A percentile compares a stretch with the other conserved stretches of the same genome.
Conservation (phyloP, 2,113 vertebrate species). For the Clarias gariepinus region DNA sequence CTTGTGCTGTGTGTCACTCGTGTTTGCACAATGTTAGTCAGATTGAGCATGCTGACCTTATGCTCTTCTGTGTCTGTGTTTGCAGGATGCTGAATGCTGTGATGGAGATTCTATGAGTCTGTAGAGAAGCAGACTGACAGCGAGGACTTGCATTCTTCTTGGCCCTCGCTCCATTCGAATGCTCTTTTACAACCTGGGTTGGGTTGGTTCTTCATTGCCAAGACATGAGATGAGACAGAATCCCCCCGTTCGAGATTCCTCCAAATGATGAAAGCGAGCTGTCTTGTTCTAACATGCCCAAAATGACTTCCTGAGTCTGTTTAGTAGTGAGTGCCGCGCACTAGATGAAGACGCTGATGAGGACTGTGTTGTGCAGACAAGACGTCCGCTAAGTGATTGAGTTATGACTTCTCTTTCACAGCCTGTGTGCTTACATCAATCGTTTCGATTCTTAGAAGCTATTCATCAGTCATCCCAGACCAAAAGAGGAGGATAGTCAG, state of each 20-base stretch:
- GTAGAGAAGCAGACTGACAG: background rate
- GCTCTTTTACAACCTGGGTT: background rate
- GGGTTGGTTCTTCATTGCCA: background rate
- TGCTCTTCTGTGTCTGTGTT: background rate
- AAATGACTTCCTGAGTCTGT: slow-evolving; percentile 14
- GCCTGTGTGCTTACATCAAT: slow-evolving; percentile 9
- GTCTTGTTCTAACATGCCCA: slow-evolving; percentile 33
- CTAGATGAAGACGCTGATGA: slow-evolving; percentile 1
- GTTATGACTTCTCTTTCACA: slow-evolving; percentile 30
- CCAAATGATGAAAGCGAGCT: slow-evolving; percentile 22
- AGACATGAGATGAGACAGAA: slow-evolving; percentile 14
- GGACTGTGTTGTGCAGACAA: background rate
- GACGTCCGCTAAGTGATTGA: slow-evolving; percentile 13
- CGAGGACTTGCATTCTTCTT: background rate
- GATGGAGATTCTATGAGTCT: background rate
- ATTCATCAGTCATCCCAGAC: slow-evolving; percentile 18
- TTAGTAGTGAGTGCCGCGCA: background rate
- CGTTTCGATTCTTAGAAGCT: slow-evolving; percentile 26
- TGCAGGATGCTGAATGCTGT: slow-evolving; percentile 30
- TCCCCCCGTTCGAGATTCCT: slow-evolving; percentile 30
- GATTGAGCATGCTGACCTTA: background rate
- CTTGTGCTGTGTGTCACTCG: background rate
- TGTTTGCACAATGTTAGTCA: background rate
- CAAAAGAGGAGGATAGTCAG: slow-evolving; percentile 22
- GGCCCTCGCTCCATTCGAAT: background rate